Evolutionary conservation across 2,888 invertebrate genomes (phyloP).

Genomic region (Cephalotes varians): DNA sequence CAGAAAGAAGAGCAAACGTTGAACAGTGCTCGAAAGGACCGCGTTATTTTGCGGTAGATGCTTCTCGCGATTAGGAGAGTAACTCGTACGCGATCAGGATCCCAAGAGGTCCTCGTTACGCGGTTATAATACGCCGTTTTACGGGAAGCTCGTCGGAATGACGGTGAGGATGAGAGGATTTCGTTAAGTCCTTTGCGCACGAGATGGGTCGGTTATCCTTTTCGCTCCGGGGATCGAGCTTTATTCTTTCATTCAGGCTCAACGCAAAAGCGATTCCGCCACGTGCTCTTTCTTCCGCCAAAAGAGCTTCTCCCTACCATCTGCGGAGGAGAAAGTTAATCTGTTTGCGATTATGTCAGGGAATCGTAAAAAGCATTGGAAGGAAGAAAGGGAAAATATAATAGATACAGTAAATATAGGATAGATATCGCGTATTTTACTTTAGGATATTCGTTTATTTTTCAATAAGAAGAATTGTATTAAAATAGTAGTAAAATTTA

Average conservation of each 20-base stretch:
- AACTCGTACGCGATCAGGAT: constrained; percentile 45
- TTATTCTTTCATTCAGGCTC: constrained; percentile 78
- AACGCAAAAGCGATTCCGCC: constrained; percentile 64
- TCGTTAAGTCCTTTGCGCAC: constrained; percentile 75
- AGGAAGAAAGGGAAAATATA: constrained; percentile 5
- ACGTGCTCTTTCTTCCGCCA: constrained; percentile 56
- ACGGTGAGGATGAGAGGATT: constrained; percentile 80
- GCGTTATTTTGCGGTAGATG: constrained; percentile 20
- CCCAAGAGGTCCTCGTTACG: constrained; percentile 54
- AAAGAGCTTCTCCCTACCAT: constrained; percentile 37
- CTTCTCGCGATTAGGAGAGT: constrained; percentile 45
- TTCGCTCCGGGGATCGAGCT: constrained; percentile 71
- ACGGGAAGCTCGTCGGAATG: constrained; percentile 68
- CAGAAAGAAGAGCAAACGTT: background rate
- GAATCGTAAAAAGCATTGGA: background rate
- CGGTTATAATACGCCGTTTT: constrained; percentile 70
- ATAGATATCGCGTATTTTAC: background rate
- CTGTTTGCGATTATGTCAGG: constrained; percentile 64
- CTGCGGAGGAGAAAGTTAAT: constrained; percentile 59
- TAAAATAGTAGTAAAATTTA: constrained; percentile 1
- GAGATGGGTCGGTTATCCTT: constrained; percentile 80
- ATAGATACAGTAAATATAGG: background rate
- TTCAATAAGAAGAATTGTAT: background rate
- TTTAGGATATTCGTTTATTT: background rate
- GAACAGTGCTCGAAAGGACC: constrained; percentile 1